Evolutionary conservation across 64 coral and sea anemone genomes (phyloP).

Genomic region (Pocillopora verrucosa): DNA sequence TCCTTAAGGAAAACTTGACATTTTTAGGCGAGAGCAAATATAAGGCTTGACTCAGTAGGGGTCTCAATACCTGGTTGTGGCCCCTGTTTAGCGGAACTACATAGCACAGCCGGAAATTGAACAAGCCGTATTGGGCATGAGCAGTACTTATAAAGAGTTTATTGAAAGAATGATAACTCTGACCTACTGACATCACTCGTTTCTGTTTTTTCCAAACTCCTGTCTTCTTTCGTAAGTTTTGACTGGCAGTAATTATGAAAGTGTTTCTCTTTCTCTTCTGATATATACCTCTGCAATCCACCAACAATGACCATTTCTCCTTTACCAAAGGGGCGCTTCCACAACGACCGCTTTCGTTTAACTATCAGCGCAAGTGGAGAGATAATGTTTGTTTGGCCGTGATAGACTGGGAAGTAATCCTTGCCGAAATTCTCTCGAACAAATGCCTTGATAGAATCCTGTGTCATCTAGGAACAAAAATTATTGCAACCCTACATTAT

Average conservation of each 20-base stretch:
- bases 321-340: slow-evolving; percentile 58
- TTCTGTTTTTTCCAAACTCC: slow-evolving; percentile 47
- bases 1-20: too few species aligned
- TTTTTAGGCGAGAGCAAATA: too few species aligned
- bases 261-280: neutral
- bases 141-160: neutral
- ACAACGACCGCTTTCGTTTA: slow-evolving; percentile 42
- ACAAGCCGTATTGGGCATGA: too few species aligned
- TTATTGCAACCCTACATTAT: neutral
- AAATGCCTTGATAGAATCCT: slow-evolving; percentile 28
- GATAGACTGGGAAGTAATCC: slow-evolving; percentile 46
- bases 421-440: slow-evolving; percentile 52
- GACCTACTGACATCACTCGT: slow-evolving; percentile 14
- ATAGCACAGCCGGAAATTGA: too few species aligned
- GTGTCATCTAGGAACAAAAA: slow-evolving; percentile 6
- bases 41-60: too few species aligned
- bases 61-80: too few species aligned
- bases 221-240: slow-evolving; percentile 18
- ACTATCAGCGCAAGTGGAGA: slow-evolving; percentile 23
- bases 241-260: neutral
- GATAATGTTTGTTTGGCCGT: slow-evolving; percentile 42
- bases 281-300: slow-evolving; percentile 25
- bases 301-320: slow-evolving; percentile 30
- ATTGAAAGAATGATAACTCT: neutral
- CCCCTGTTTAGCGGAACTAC: too few species aligned